phyloP scores from a whole-genome alignment of 2,113 vertebrate genomes.

The Prionailurus bengalensis region DNA sequence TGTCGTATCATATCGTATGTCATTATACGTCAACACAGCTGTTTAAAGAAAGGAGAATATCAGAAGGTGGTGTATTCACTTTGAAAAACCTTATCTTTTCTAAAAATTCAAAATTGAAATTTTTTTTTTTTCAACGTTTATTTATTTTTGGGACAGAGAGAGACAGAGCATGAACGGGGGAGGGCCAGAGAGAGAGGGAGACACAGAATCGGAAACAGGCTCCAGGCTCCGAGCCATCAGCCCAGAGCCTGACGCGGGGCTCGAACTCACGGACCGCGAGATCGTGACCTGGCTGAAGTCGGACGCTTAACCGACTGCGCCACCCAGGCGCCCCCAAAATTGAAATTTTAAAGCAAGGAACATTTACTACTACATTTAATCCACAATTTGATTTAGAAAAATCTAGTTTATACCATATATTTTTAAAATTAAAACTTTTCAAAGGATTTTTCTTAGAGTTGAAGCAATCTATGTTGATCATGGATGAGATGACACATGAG shows the following conservation, averaged over 20 bases:
- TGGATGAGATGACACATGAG: not conserved
- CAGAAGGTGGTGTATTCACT: not conserved
- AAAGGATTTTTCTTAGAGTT: constrained; percentile 25
- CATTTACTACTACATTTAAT: not conserved
- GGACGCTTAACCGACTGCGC: too few relatives aligned
- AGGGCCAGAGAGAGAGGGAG: too few relatives aligned
- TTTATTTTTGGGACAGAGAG: too few relatives aligned
- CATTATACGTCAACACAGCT: not conserved
- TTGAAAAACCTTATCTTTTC: constrained; percentile 41
- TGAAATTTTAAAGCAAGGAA: not conserved
- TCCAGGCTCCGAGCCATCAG: too few relatives aligned
- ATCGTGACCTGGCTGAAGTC: too few relatives aligned
- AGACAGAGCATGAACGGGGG: too few relatives aligned
- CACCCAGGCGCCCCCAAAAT: not conserved
- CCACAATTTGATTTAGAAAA: constrained; percentile 12
- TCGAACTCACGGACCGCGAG: too few relatives aligned
- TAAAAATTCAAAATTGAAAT: not conserved
- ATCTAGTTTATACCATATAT: not conserved
- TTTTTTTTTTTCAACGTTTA: not conserved
- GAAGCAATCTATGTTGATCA: not conserved
- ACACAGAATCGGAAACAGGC: too few relatives aligned
- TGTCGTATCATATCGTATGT: not conserved
- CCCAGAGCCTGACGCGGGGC: too few relatives aligned
- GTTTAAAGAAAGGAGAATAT: not conserved
- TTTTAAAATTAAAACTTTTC: constrained; percentile 43